These are phyloP conservation scores for Serranus cabrilla DNA, from an alignment of 2,797 vertebrate species.

Conservation along the genomic window DNA sequence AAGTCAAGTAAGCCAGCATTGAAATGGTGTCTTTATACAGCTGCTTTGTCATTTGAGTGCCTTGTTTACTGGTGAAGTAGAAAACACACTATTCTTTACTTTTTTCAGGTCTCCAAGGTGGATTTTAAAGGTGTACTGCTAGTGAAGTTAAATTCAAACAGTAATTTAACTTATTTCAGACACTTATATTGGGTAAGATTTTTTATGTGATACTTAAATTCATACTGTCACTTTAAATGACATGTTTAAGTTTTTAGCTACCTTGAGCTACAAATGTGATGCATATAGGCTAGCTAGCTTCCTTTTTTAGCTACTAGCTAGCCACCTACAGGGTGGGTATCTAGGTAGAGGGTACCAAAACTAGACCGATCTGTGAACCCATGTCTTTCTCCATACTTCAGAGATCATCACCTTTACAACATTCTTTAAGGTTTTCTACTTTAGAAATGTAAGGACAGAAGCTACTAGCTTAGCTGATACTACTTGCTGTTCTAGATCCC, in stretches of 20 bases:
- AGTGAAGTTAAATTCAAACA: not conserved
- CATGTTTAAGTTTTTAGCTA: not conserved
- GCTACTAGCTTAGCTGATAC: not conserved
- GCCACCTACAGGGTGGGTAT: not conserved
- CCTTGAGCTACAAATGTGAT: not conserved
- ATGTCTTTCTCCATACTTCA: not conserved
- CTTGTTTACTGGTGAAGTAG: not conserved
- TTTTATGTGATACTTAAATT: not conserved
- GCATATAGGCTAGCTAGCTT: not conserved
- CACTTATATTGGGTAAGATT: not conserved
- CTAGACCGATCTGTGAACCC: not conserved
- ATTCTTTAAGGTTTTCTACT: not conserved
- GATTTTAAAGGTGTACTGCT: not conserved
- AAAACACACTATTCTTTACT: conserved; percentile 19
- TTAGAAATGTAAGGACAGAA: not conserved
- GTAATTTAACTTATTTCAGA: not conserved
- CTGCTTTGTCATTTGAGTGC: not conserved
- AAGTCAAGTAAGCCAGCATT: not conserved
- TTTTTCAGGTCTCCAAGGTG: conserved; percentile 54
- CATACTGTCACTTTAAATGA: not conserved
- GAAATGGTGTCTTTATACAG: not conserved
- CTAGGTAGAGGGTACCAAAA: not conserved
- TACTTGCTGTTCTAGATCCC: not conserved
- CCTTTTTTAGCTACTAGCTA: not conserved
- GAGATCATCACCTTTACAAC: not conserved